These are phyloP conservation scores for Passer montanus DNA, from an alignment of 2,113 vertebrate genomes.

Conservation along the genomic window DNA sequence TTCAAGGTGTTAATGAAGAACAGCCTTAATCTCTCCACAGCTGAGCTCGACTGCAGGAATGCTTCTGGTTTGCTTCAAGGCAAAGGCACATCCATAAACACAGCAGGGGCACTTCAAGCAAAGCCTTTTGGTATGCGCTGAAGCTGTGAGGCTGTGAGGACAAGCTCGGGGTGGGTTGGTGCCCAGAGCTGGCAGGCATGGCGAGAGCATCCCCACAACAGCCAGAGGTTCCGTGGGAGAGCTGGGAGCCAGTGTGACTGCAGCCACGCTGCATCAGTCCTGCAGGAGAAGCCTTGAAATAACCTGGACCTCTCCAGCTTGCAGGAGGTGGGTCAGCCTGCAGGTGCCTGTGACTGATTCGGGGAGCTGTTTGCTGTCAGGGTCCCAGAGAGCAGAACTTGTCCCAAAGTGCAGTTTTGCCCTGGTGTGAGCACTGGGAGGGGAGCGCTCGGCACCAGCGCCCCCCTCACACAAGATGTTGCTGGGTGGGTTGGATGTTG, in stretches of 20 bases:
- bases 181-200: accelerated
- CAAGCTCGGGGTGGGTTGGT: background rate
- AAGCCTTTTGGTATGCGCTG: background rate
- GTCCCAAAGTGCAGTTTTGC: background rate
- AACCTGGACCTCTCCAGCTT: background rate
- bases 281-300: background rate
- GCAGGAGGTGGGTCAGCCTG: background rate
- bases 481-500: accelerated
- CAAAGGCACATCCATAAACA: background rate
- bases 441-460: accelerated
- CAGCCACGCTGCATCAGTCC: accelerated
- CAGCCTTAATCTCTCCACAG: background rate
- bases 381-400: background rate
- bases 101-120: background rate
- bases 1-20: constrained; percentile 14
- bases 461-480: accelerated
- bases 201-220: background rate
- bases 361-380: background rate
- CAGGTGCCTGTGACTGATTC: background rate
- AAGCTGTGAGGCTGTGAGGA: background rate
- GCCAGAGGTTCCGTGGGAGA: accelerated
- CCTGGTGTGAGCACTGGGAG: accelerated
- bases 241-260: accelerated
- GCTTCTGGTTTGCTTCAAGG: background rate
- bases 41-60: background rate